Percentiles rank a stretch among this genome's conserved stretches.
Conservation (phyloP, 2,113 vertebrate species). For the Callithrix jacchus region DNA sequence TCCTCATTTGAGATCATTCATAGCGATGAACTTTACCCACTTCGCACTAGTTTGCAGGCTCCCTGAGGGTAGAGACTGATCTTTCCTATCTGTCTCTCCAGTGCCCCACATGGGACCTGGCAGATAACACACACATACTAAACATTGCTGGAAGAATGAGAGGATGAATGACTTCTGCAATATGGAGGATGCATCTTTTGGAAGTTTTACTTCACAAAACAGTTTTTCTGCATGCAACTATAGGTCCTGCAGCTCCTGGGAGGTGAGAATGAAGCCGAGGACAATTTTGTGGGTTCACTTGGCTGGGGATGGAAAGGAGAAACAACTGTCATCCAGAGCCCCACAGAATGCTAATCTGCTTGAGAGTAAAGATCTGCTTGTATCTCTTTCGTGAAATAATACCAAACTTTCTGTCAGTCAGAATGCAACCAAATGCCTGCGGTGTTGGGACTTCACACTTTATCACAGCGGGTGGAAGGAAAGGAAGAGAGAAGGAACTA, state of each 20-base stretch:
- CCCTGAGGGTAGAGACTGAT: not conserved
- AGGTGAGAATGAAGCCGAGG: not conserved
- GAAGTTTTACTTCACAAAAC: conserved; percentile 18
- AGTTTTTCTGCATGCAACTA: not conserved
- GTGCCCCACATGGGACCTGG: not conserved
- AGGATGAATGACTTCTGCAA: not conserved
- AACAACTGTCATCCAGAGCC: not conserved
- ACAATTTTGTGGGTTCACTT: not conserved
- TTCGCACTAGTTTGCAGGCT: not conserved
- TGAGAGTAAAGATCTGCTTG: not conserved
- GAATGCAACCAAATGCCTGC: not conserved
- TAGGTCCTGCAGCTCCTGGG: not conserved
- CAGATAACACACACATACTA: too few species aligned
- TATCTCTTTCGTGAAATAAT: not conserved
- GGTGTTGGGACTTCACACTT: not conserved
- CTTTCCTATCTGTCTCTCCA: not conserved
- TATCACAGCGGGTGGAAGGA: not conserved
- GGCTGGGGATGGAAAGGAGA: not conserved
- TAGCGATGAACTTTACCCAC: not conserved
- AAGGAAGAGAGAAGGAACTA: not conserved
- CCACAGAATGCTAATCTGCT: not conserved
- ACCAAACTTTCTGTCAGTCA: not conserved
- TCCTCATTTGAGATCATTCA: not conserved
- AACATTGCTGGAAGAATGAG: not conserved
- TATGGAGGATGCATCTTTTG: fast-evolving